A percentile compares a stretch with the other conserved stretches of the same genome.
Conservation (phyloP, 2,113 vertebrate genomes). For the Pongo abelii region DNA sequence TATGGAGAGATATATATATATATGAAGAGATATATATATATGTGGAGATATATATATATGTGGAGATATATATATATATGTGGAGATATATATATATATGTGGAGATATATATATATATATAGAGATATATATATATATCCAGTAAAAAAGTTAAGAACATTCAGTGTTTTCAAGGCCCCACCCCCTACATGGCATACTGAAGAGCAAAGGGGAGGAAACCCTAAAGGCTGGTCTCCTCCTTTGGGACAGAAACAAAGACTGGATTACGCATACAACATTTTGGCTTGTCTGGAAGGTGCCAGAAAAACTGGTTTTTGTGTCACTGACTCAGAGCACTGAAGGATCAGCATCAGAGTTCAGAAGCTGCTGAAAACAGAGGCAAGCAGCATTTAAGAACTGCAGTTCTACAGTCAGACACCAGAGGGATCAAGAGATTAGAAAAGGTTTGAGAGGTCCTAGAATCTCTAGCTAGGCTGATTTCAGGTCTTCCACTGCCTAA, state of each 20-base stretch:
- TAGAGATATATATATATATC: too few species aligned
- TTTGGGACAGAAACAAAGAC: neutral
- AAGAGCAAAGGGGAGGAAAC: neutral
- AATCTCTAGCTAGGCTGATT: neutral
- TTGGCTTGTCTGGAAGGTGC: neutral
- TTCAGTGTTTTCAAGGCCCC: neutral
- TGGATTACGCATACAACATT: neutral
- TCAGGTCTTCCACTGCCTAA: neutral
- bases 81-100: too few species aligned
- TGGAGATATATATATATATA: too few species aligned
- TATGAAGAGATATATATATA: too few species aligned
- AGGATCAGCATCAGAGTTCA: neutral
- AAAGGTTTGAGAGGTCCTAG: neutral
- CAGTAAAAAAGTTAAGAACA: neutral
- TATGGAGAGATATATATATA: too few species aligned
- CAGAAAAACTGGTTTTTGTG: neutral
- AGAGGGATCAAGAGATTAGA: neutral
- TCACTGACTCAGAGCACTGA: neutral
- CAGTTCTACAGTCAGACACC: neutral
- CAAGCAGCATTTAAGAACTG: neutral
- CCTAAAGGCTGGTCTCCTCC: neutral
- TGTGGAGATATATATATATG: too few species aligned
- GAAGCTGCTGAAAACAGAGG: neutral
- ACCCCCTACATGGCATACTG: neutral
- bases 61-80: too few species aligned